phyloP scores from a whole-genome alignment of 2,113 vertebrate species.

The Platysternon megacephalum region DNA sequence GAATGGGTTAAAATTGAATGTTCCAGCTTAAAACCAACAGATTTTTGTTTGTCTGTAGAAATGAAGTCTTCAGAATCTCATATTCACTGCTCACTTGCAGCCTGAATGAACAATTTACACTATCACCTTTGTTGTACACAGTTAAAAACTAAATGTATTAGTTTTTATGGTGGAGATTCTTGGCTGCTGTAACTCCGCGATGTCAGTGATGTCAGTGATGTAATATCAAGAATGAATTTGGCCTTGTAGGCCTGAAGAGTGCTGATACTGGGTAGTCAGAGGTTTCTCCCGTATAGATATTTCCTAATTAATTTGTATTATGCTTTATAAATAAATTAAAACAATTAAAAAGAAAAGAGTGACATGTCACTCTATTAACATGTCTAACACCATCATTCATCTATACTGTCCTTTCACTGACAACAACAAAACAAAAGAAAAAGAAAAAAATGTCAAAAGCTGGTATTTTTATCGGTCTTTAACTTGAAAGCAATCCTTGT shows the following conservation, averaged over 20 bases:
- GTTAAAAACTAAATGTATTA: not conserved
- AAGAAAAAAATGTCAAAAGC: constrained; percentile 73
- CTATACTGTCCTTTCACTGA: constrained; percentile 63
- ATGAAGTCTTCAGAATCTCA: not conserved
- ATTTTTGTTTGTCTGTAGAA: not conserved
- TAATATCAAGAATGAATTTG: not conserved
- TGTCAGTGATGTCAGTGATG: not conserved
- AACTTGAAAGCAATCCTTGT: constrained; percentile 78
- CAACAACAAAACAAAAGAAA: constrained; percentile 66
- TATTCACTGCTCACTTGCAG: not conserved
- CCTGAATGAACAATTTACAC: not conserved
- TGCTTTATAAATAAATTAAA: not conserved
- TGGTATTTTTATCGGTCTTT: constrained; percentile 77
- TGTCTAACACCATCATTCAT: constrained; percentile 71
- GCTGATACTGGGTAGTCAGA: accelerated
- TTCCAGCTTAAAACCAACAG: not conserved
- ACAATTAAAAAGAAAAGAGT: constrained; percentile 45
- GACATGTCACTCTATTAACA: constrained; percentile 50
- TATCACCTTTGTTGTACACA: accelerated
- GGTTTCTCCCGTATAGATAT: not conserved
- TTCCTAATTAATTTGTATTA: not conserved
- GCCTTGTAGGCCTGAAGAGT: not conserved
- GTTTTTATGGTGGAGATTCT: not conserved
- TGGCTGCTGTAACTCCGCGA: not conserved
- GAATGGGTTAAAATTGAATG: not conserved